These are phyloP conservation scores for Amblyjoppa proteus DNA, from an alignment of 2,888 invertebrate species.

Conservation along the genomic window DNA sequence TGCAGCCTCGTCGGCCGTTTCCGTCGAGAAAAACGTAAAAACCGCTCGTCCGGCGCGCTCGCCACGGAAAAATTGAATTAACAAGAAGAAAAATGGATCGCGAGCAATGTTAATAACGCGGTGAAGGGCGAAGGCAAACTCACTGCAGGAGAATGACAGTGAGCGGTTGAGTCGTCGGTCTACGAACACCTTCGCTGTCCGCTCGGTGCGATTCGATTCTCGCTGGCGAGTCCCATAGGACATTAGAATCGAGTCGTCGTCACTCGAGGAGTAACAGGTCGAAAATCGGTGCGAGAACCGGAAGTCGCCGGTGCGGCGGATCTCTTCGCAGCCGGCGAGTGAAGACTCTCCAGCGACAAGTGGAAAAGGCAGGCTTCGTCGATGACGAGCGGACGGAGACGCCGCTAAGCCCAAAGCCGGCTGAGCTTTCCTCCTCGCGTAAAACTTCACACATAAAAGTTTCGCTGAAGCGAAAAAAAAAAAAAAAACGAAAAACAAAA, in stretches of 20 bases:
- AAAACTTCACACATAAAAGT: neutral
- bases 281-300: neutral
- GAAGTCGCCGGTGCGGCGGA: neutral
- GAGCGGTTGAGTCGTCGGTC: constrained; percentile 43
- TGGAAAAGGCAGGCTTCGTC: neutral
- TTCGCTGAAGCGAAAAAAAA: neutral
- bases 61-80: constrained; percentile 26
- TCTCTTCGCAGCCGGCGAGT: neutral
- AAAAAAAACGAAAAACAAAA: neutral
- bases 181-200: constrained; percentile 25
- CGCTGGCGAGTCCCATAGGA: neutral
- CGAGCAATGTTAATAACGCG: constrained; percentile 13
- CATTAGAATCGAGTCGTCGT: neutral
- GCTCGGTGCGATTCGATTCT: constrained; percentile 4
- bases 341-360: neutral
- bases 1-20: constrained; percentile 27
- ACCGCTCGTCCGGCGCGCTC: neutral
- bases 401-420: constrained; percentile 2
- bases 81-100: neutral
- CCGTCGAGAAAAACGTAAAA: constrained; percentile 22
- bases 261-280: neutral
- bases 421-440: neutral
- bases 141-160: constrained; percentile 35
- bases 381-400: constrained; percentile 3
- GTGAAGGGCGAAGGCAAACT: constrained; percentile 5